phyloP scores from a whole-genome alignment of 2,113 vertebrate genomes.

The Ranitomeya variabilis region DNA sequence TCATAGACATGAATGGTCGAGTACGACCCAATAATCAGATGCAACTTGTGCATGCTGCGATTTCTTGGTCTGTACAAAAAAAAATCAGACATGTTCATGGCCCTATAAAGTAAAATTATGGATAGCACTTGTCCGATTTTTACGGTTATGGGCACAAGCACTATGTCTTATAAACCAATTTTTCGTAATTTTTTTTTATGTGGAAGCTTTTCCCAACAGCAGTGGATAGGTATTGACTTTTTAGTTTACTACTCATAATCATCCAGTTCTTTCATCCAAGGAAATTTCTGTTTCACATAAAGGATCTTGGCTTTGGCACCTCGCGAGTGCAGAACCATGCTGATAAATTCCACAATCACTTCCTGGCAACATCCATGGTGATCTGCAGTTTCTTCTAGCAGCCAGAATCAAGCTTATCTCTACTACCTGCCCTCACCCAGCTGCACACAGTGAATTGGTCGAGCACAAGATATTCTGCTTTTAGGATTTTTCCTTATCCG shows the following conservation, averaged over 20 bases:
- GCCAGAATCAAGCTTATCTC: constrained; percentile 4
- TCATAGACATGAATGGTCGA: no score
- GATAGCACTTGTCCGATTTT: no score
- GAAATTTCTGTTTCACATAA: constrained; percentile 28
- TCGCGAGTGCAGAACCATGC: not conserved
- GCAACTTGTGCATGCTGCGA: no score
- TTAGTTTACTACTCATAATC: not conserved
- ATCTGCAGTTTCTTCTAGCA: constrained; percentile 6
- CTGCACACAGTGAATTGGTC: constrained; percentile 13
- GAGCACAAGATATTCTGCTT: not conserved
- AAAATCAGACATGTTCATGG: no score
- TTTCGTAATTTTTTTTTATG: no score
- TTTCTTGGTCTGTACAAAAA: no score
- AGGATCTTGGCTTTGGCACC: constrained; percentile 16
- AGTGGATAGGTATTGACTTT: no score
- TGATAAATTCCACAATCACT: constrained; percentile 31
- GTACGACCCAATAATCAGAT: no score
- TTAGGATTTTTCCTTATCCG: constrained; percentile 22
- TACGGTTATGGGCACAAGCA: no score
- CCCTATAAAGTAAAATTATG: no score
- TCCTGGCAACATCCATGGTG: constrained; percentile 41
- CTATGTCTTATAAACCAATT: no score
- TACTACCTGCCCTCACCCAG: constrained; percentile 43
- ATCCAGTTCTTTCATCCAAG: not conserved
- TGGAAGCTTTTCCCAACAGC: no score